phyloP scores from a whole-genome alignment of 1,140 invertebrate species.

The Bombus pyrosoma region DNA sequence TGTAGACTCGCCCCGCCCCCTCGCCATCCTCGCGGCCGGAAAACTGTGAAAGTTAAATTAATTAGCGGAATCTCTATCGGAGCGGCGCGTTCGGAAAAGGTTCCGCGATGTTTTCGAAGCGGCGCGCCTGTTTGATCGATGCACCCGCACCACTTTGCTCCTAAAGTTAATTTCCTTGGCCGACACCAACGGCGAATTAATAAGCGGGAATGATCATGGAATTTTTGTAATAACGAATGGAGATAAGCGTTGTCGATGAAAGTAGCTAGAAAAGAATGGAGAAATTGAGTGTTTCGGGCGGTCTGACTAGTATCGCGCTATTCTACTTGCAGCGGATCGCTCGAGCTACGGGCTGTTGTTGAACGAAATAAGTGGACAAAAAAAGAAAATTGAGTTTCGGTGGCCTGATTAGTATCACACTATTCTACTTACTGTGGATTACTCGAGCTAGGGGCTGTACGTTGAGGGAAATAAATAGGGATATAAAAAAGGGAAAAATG shows the following conservation, averaged over 20 bases:
- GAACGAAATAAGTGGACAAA: too few species aligned
- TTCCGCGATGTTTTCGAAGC: conserved; percentile 18
- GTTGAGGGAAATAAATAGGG: too few species aligned
- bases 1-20: background rate
- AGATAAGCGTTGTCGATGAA: background rate
- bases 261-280: too few species aligned
- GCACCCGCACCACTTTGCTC: background rate
- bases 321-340: background rate
- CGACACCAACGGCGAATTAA: conserved; percentile 8
- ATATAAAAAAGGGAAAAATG: too few species aligned
- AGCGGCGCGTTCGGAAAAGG: conserved; percentile 28
- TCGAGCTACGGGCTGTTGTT: background rate
- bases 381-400: too few species aligned
- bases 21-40: conserved; percentile 15
- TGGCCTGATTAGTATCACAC: too few species aligned
- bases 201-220: background rate
- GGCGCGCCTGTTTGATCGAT: conserved; percentile 37
- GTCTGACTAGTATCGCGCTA: background rate
- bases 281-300: accelerated
- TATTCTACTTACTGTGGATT: too few species aligned
- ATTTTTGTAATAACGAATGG: background rate
- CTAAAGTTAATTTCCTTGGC: conserved; percentile 34
- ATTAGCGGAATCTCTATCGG: conserved; percentile 53
- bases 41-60: conserved; percentile 54
- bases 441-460: too few species aligned